phyloP scores from a whole-genome alignment of 2,113 vertebrate genomes.

The Sakesphorus luctuosus region DNA sequence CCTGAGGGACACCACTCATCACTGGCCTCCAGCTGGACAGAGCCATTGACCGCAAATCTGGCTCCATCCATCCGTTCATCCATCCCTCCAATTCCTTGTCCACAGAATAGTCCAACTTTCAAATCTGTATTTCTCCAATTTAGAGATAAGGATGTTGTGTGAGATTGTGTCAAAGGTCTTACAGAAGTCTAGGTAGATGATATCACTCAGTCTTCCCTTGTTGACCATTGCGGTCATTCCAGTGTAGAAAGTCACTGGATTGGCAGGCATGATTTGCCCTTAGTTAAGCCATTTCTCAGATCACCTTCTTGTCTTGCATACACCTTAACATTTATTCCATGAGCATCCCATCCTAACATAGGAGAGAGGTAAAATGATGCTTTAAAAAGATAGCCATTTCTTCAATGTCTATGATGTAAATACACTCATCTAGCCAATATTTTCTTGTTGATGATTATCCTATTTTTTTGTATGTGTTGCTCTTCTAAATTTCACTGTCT shows the following conservation, averaged over 20 bases:
- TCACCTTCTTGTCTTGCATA: background rate
- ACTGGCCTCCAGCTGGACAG: background rate
- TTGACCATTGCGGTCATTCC: rapidly evolving
- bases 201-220: background rate
- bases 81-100: background rate
- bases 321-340: background rate
- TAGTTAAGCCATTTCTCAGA: background rate
- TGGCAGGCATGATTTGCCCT: background rate
- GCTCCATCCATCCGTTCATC: background rate
- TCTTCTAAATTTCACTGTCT: background rate
- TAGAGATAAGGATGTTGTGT: background rate
- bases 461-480: background rate
- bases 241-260: background rate
- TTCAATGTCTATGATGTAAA: background rate
- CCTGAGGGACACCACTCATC: background rate
- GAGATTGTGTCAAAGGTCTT: background rate
- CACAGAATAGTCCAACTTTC: background rate
- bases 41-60: background rate
- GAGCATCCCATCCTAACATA: background rate
- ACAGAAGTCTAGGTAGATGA: background rate
- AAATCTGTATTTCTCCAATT: background rate
- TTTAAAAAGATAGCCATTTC: background rate
- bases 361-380: background rate
- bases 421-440: background rate
- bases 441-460: background rate